Conservation (phyloP, 1,140 invertebrate genomes). For the Lordiphosa mommai region DNA sequence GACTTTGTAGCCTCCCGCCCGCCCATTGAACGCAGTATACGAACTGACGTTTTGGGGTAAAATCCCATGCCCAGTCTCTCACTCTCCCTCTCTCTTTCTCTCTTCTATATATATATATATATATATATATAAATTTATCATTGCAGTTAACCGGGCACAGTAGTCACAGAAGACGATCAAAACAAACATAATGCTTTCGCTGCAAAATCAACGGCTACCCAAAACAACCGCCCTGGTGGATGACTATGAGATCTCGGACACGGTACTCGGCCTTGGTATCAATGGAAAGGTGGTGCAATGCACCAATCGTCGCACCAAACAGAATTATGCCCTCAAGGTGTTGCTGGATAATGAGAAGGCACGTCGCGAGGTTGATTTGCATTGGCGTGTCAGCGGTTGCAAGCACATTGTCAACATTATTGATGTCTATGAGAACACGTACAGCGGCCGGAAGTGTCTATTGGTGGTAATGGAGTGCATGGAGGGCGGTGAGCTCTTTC, state of each 20-base stretch:
- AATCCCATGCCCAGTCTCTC: too few species aligned
- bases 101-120: too few species aligned
- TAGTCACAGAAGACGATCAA: slow-evolving; percentile 3
- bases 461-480: slow-evolving; percentile 99
- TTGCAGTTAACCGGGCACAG: too few species aligned
- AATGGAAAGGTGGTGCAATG: slow-evolving; percentile 96
- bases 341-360: slow-evolving; percentile 95
- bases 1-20: too few species aligned
- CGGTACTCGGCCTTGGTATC: slow-evolving; percentile 97
- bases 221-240: slow-evolving; percentile 91
- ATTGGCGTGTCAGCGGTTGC: slow-evolving; percentile 94
- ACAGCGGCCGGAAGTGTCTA: slow-evolving; percentile 93
- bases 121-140: too few species aligned
- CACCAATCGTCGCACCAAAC: slow-evolving; percentile 84
- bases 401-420: slow-evolving; percentile 95
- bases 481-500: slow-evolving; percentile 98
- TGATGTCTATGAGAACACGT: slow-evolving; percentile 98
- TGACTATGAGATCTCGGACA: slow-evolving; percentile 96
- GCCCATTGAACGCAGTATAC: too few species aligned
- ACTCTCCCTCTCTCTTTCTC: not conserved
- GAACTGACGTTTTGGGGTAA: too few species aligned
- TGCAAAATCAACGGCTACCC: slow-evolving; percentile 79
- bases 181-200: slow-evolving; percentile 53
- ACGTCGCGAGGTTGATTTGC: slow-evolving; percentile 95
- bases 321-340: slow-evolving; percentile 95